Evolutionary conservation across 1,140 invertebrate genomes (phyloP).

Genomic region (Gryon sp.): DNA sequence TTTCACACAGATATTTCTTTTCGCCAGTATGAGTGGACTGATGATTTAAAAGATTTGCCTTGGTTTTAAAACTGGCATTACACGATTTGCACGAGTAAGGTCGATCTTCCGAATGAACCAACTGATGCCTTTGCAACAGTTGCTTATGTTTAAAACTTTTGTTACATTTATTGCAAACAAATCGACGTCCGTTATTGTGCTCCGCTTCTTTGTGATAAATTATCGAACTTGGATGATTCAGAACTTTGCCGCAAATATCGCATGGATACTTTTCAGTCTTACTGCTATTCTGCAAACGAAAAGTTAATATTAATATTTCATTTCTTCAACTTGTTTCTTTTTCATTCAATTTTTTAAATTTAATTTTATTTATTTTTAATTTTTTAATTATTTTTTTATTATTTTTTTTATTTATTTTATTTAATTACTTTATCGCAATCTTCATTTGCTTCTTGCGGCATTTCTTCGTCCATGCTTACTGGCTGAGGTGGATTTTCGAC

Average conservation of each 20-base stretch:
- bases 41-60: slow-evolving; percentile 86
- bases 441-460: slow-evolving; percentile 4
- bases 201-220: slow-evolving; percentile 86
- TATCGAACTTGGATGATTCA: slow-evolving; percentile 84
- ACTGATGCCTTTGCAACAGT: slow-evolving; percentile 84
- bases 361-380: too few relatives aligned
- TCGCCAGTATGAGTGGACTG: slow-evolving; percentile 84
- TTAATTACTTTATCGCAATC: slow-evolving; percentile 37
- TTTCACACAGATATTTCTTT: slow-evolving; percentile 86
- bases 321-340: too few relatives aligned
- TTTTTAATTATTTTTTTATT: background rate
- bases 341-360: too few relatives aligned
- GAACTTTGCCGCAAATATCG: slow-evolving; percentile 85
- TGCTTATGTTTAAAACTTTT: slow-evolving; percentile 87
- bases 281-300: slow-evolving; percentile 56
- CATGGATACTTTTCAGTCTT: slow-evolving; percentile 81
- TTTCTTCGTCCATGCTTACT: background rate
- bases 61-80: slow-evolving; percentile 85
- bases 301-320: too few relatives aligned
- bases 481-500: background rate
- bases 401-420: slow-evolving; percentile 4
- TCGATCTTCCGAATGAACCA: slow-evolving; percentile 84
- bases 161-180: slow-evolving; percentile 85
- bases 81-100: slow-evolving; percentile 83
- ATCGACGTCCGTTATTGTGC: slow-evolving; percentile 83